phyloP scores from a whole-genome alignment of 1,140 invertebrate species.

The Caenorhabditis inopinata region DNA sequence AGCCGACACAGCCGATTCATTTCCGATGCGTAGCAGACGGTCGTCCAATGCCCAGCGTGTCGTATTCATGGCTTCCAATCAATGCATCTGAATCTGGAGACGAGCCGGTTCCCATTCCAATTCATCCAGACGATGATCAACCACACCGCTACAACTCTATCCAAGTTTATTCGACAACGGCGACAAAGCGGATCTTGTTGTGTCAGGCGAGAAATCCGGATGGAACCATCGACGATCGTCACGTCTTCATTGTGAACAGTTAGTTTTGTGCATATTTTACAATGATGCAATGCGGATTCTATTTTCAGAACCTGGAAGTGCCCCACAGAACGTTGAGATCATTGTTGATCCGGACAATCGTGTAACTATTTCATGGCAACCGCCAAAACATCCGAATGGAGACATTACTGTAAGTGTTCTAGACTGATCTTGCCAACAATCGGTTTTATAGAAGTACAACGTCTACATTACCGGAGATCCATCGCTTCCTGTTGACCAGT shows the following conservation, averaged over 20 bases:
- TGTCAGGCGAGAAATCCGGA: slow-evolving; percentile 64
- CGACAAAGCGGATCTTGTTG: slow-evolving; percentile 54
- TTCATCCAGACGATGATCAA: slow-evolving; percentile 45
- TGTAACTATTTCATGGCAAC: slow-evolving; percentile 61
- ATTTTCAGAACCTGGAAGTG: slow-evolving; percentile 60
- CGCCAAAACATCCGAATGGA: slow-evolving; percentile 63
- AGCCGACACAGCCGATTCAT: slow-evolving; percentile 58
- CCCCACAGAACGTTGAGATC: slow-evolving; percentile 52
- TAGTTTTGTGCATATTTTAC: not conserved
- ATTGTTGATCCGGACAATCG: slow-evolving; percentile 62
- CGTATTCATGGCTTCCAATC: slow-evolving; percentile 63
- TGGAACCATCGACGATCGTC: slow-evolving; percentile 57
- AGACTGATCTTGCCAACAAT: not conserved
- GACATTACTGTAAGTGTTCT: slow-evolving; percentile 50
- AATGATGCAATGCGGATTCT: not conserved
- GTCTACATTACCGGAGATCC: slow-evolving; percentile 64
- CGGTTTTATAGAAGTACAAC: slow-evolving; percentile 52
- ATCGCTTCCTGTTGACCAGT: slow-evolving; percentile 62
- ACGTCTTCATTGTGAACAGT: slow-evolving; percentile 59
- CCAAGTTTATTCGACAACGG: slow-evolving; percentile 56
- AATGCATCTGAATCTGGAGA: slow-evolving; percentile 56
- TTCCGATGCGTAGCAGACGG: slow-evolving; percentile 64
- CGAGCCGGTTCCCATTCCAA: slow-evolving; percentile 57
- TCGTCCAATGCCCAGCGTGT: slow-evolving; percentile 60
- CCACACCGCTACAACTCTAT: slow-evolving; percentile 58